Base-by-base conservation (phyloP, 2,113 vertebrate species). In the Trogon melanurus region DNA sequence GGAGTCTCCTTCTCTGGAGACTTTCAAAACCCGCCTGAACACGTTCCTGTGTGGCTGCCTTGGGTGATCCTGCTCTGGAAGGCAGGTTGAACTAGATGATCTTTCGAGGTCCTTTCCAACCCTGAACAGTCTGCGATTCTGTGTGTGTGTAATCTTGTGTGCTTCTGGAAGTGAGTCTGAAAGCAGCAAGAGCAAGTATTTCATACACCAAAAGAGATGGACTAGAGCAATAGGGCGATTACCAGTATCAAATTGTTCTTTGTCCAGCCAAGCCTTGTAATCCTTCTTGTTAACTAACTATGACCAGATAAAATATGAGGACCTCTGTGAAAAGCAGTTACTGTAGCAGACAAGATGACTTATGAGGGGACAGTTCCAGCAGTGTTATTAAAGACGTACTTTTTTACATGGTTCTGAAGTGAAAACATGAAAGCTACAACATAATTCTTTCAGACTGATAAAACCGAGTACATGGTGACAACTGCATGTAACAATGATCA, bases 381-480 rank as follows among this genome's bases (percentile, higher is more conserved):
- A 32, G 41, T 22, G 53, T 58, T 69, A 69, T 47, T 76, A 56
- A 88, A 93, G 45, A 64, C 34, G 26, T 16, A 8, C 26, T n/a
- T 76, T 69, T 79, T 66, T 75, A 54, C 84, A 36, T 94, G 80
- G 67, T 74, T 88, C 64, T 78, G 56, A 74, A 93, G 50, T 19
- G 32, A 83, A 85, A 91, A 82, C 64, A 38, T 57, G 79, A 89
- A 83, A 90, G 45, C 67, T 79, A 76, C 61, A 86, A 23, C 36
- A 50, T 71, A 57, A 83, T 78, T 87, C 75, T 76, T 91, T n/a
- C 45, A 45, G 60, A 62, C 30, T 95, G 95, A 78, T 89, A 70
- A 75, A 79, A 67, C 79, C 65, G 57, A 36, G 88, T 79, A 36
- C 70, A 10, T 61, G 58, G 64, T 94, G 90, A 87, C 83, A 92